Conservation (phyloP, 2,888 invertebrate species). For the Agrypnus murinus region DNA sequence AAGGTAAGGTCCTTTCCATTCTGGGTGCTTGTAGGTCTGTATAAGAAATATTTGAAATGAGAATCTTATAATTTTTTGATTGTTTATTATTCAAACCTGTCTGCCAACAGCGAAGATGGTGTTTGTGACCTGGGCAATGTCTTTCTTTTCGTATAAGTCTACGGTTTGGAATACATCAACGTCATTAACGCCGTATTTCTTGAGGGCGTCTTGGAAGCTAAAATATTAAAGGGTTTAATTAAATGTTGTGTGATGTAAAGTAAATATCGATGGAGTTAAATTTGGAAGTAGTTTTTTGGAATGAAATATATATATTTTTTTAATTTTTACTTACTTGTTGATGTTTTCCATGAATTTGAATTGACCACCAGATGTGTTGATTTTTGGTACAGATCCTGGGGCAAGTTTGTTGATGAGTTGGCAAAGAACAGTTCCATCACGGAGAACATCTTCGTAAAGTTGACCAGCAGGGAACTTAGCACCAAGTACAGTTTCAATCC, state of each 20-base stretch:
- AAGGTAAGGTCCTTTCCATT: constrained; percentile 90
- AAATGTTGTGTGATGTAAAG: background rate
- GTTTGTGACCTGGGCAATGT: constrained; percentile 89
- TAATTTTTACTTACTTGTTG: constrained; percentile 81
- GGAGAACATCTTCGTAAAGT: constrained; percentile 90
- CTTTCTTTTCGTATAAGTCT: constrained; percentile 96
- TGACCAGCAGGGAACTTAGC: constrained; percentile 90
- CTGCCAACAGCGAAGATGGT: constrained; percentile 91
- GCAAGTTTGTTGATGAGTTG: constrained; percentile 94
- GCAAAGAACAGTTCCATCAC: constrained; percentile 95
- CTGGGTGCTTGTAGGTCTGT: constrained; percentile 88
- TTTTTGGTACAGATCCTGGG: constrained; percentile 91
- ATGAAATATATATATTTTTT: too few species aligned
- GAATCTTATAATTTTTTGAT: background rate
- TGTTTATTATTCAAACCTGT: constrained; percentile 78
- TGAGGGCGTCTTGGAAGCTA: constrained; percentile 90
- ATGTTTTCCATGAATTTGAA: constrained; percentile 99
- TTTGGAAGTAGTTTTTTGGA: too few species aligned
- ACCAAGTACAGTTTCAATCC: constrained; percentile 92
- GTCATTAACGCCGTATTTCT: constrained; percentile 91
- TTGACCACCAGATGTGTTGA: constrained; percentile 95
- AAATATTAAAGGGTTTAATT: background rate
- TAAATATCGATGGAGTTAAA: too few species aligned
- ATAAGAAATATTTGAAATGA: constrained; percentile 17
- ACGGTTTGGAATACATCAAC: constrained; percentile 97